Conservation (phyloP, 1,140 invertebrate species). For the Eumeta japonica region DNA sequence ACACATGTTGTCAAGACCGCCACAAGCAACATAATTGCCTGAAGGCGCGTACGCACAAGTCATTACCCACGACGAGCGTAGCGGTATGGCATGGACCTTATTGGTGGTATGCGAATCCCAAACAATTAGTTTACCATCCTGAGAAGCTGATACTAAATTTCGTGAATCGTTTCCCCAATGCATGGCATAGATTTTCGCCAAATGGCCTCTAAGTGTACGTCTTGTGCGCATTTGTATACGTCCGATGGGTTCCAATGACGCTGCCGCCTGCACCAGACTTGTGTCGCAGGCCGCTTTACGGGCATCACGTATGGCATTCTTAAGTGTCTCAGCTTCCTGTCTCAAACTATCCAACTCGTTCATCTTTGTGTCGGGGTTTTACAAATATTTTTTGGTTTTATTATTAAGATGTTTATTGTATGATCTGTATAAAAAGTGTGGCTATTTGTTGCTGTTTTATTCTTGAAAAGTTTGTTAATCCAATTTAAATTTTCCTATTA, state of each 20-base stretch:
- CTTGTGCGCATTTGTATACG: slow-evolving; percentile 97
- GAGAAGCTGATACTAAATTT: slow-evolving; percentile 93
- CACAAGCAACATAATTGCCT: slow-evolving; percentile 95
- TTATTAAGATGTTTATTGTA: no score
- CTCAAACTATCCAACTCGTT: slow-evolving; percentile 97
- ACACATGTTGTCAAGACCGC: slow-evolving; percentile 98
- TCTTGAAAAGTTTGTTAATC: no score
- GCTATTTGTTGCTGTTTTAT: no score
- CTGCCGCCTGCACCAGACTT: slow-evolving; percentile 88
- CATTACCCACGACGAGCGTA: slow-evolving; percentile 98
- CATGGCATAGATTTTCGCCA: slow-evolving; percentile 99
- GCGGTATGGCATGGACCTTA: slow-evolving; percentile 96
- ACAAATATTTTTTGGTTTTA: no score
- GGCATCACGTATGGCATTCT: slow-evolving; percentile 99
- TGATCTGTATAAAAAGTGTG: no score
- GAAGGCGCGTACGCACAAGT: slow-evolving; percentile 98
- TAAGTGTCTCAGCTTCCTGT: slow-evolving; percentile 98
- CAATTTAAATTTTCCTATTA: no score
- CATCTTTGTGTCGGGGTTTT: slow-evolving; percentile 95
- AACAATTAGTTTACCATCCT: slow-evolving; percentile 96
- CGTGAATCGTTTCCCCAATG: slow-evolving; percentile 97
- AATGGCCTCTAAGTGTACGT: slow-evolving; percentile 91
- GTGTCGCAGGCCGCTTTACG: slow-evolving; percentile 96
- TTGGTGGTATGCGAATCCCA: slow-evolving; percentile 99
- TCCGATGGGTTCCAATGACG: slow-evolving; percentile 91